Base-by-base conservation (phyloP, 2,113 vertebrate genomes). In the Tupaia chinensis region DNA sequence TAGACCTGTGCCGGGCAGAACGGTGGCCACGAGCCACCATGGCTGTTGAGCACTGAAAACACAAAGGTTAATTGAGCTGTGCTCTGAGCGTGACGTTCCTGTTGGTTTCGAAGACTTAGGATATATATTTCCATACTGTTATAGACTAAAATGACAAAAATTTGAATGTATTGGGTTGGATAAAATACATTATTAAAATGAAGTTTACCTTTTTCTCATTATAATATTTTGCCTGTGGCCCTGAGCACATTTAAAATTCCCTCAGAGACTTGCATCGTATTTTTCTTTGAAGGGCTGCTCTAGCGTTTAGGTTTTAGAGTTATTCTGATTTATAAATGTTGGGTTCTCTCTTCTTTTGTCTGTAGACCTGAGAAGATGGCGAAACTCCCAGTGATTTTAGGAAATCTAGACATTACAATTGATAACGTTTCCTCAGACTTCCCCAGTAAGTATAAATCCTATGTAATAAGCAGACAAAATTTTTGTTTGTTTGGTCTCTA, bases 331-430 rank as follows among this genome's bases (percentile, higher is more conserved):
- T 44, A 61, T 4, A 54, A 20, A 65, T 27, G 7, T 79, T 82
- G 87, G n/a, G 56, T 76, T 95, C 95, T 96, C 97, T 97, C 87
- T 94, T 97, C 97, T 95, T 95, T 44, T 94, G 93, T 97, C 97
- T 98, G 88, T 96, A 99, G 99, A 98, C 99, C 99, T 92, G 99
- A 99, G 98, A 99, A 99, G 98, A 99, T 99, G 99, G 99, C 99
- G 95, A 99, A 99, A 97, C 99, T 99, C 96, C 99, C 99, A 85
- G 99, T 99, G 97, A 99, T 99, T 98, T 98, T 99, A 96, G 99
- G 99, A 98, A 99, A 99, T 97, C 98, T 99, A 89, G 99, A 99
- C 97, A 99, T 99, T 96, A 99, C 99, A 91, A 99, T 99, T 85
- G 99, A 99, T 98, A 99, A 99, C 8, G 99, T 99, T 89, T 99